Conservation (phyloP, 2,888 invertebrate genomes). For the Digitonthophagus gazella region DNA sequence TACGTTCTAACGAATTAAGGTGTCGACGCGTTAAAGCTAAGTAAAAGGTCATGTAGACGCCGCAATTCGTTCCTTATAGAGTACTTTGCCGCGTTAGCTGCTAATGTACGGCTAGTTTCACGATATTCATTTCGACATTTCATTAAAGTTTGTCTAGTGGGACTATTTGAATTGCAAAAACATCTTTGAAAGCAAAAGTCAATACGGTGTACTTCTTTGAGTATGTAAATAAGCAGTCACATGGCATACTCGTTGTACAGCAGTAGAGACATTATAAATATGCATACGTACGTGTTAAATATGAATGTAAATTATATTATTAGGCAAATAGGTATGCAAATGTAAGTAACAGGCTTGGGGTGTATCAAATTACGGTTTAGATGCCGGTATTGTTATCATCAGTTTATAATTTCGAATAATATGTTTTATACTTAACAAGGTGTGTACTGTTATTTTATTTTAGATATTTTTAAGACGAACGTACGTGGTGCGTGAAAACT, state of each 20-base stretch:
- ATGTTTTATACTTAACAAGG: not conserved
- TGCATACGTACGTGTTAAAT: slow-evolving; percentile 14
- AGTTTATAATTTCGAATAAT: not conserved
- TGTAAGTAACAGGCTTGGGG: slow-evolving; percentile 7
- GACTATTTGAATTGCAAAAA: not conserved
- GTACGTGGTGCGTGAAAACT: slow-evolving; percentile 15
- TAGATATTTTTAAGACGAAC: no score
- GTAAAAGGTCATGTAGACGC: no score
- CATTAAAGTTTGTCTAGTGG: not conserved
- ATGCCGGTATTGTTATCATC: not conserved
- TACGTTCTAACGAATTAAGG: no score
- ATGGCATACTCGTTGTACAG: not conserved
- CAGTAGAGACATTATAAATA: slow-evolving; percentile 8
- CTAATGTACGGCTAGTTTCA: no score
- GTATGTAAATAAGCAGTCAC: slow-evolving; percentile 10
- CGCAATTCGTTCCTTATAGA: no score
- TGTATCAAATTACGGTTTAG: slow-evolving; percentile 6
- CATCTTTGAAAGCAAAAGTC: not conserved
- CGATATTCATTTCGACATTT: no score
- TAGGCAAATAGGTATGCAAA: slow-evolving; percentile 15
- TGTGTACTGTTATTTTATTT: no score
- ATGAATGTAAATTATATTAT: slow-evolving; percentile 18
- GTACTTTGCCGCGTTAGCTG: no score
- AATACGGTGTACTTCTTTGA: not conserved
- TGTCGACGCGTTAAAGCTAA: no score